Evolutionary conservation across 2,888 invertebrate genomes (phyloP), one percentile per base, ranked within the genome.

Genomic region (Sisyra nigra): DNA sequence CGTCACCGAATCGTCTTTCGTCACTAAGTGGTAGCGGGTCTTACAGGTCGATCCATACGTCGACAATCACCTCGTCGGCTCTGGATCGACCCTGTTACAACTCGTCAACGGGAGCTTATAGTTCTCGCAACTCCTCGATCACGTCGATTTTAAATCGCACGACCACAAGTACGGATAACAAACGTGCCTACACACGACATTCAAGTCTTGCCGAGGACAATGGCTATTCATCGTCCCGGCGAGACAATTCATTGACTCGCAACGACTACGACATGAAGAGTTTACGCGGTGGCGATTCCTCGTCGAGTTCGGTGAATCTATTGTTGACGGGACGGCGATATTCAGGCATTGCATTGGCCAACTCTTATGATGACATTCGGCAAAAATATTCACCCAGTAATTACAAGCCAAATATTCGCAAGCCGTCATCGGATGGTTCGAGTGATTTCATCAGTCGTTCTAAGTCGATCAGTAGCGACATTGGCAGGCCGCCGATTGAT

Each of bases 371-470:
- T 29, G 81, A 83, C 48, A 61, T 82, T 48, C 75, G 78, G 56
- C 77, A 76, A 54, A 82, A 80, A 60, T 84, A 84, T 56, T 82
- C 82, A 32, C 80, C 82, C 40, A 70, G 76, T 33, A 75, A 78
- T 57, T 83, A 84, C 60, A 72, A 78, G 55, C 81, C 83, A 47
- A 57, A 61, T 37, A 55, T 59, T 44, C 52, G 64, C 42, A 57
- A 59, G 49, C 42, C 44, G 19, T n/a, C n/a, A n/a, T 55, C 57
- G 45, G 58, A 59, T 35, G 57, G 56, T 48, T 30, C 19, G n/a
- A 39, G 30, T 15, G 18, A 33, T 17, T 32, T 33, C 18, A 57
- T 62, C 40, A 52, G 60, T 13, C 53, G 61, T 41, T 73, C 74
- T 1, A 74, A 72, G 50, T 72, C 72, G 1, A 72, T 72, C 40